Evolutionary conservation across 1,140 invertebrate species (phyloP).

Genomic region (Drosophila sechellia): DNA sequence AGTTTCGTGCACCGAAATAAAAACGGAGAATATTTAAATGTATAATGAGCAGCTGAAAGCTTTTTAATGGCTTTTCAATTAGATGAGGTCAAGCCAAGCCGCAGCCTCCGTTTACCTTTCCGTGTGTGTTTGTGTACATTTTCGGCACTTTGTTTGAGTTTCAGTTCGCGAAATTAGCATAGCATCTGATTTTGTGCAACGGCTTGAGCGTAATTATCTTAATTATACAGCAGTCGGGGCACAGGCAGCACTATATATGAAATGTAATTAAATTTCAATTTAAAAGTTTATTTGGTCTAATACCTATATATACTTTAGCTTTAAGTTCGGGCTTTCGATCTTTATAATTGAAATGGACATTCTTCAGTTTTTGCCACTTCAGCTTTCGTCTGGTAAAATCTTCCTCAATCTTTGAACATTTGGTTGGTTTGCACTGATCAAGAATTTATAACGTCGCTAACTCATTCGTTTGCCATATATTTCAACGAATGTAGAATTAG

Average conservation of each 20-base stretch:
- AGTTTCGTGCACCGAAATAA: constrained; percentile 47
- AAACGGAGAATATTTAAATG: constrained; percentile 79
- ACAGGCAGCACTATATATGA: constrained; percentile 5
- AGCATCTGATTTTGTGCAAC: constrained; percentile 32
- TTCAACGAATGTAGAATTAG: no score
- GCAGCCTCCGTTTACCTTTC: constrained; percentile 13
- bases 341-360: no score
- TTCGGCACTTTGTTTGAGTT: constrained; percentile 8
- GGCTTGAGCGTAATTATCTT: constrained; percentile 18
- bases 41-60: constrained; percentile 82
- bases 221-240: constrained; percentile 25
- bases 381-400: no score
- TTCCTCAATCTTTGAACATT: no score
- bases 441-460: no score
- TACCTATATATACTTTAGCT: no score
- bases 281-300: neutral
- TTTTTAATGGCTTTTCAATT: constrained; percentile 83
- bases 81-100: constrained; percentile 64
- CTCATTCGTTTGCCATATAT: no score
- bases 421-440: no score
- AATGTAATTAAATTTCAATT: constrained; percentile 11
- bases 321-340: no score
- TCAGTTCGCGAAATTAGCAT: constrained; percentile 27
- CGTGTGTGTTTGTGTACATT: constrained; percentile 1
- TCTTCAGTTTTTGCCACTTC: no score